Conservation (phyloP, 1,140 invertebrate species). For the Camponotus vicinus region DNA sequence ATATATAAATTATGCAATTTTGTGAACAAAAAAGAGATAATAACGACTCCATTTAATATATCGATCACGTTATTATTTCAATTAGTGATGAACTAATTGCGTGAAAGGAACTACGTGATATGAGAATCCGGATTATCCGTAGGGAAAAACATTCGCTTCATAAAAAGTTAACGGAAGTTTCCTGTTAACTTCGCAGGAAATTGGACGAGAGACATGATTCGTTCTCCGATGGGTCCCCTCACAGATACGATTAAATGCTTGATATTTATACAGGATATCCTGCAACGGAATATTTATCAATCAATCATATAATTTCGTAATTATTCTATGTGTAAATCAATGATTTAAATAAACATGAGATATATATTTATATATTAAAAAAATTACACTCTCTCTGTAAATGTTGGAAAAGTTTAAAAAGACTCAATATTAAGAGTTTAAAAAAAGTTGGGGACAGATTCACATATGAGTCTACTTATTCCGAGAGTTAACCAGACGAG, state of each 20-base stretch:
- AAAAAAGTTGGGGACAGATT: background rate
- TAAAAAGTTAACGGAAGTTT: constrained; percentile 77
- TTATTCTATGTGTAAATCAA: no score
- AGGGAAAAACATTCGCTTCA: constrained; percentile 58
- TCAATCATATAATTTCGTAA: no score
- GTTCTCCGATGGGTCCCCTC: constrained; percentile 17
- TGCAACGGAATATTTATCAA: background rate
- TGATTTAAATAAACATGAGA: no score
- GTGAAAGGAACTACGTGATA: constrained; percentile 65
- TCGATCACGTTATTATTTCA: constrained; percentile 55
- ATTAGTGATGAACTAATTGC: constrained; percentile 71
- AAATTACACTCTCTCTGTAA: background rate
- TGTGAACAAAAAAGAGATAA: background rate
- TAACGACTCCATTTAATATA: background rate
- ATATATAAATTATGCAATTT: background rate
- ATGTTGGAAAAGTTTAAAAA: background rate
- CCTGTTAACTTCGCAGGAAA: constrained; percentile 78
- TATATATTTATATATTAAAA: no score
- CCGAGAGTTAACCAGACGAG: background rate
- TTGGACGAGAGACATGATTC: constrained; percentile 66
- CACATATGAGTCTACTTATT: background rate
- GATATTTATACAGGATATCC: constrained; percentile 23
- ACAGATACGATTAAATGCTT: constrained; percentile 1
- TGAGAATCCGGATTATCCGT: constrained; percentile 37
- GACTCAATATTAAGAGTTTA: background rate